Conservation (phyloP, 2,113 vertebrate species). For the Corythaixoides concolor region DNA sequence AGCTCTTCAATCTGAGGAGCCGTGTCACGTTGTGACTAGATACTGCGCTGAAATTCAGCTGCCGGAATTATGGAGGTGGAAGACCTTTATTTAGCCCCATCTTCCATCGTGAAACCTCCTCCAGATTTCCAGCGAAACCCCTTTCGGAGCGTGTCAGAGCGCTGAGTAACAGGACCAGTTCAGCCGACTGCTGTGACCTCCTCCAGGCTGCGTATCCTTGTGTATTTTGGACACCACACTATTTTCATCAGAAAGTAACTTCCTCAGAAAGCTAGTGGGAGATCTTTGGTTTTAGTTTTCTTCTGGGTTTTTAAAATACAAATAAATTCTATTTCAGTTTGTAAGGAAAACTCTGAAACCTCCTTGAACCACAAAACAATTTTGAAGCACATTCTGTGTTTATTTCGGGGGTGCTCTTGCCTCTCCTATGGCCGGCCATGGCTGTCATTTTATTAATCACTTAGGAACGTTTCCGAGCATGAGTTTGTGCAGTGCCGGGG, state of each 20-base stretch:
- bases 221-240: constrained; percentile 3
- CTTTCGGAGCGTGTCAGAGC: neutral
- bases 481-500: neutral
- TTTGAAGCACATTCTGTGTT: neutral
- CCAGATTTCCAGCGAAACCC: constrained; percentile 17
- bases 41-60: constrained; percentile 46
- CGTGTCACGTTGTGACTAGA: constrained; percentile 50
- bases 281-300: neutral
- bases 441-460: neutral
- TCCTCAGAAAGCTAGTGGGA: constrained; percentile 12
- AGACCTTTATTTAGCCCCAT: constrained; percentile 64
- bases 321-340: neutral
- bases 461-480: neutral
- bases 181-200: neutral
- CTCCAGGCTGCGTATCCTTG: neutral
- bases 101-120: constrained; percentile 59
- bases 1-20: neutral
- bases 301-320: neutral
- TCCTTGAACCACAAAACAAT: neutral
- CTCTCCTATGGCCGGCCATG: neutral
- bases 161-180: constrained; percentile 46
- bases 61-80: constrained; percentile 46
- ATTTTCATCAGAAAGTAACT: neutral
- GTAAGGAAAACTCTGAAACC: neutral
- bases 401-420: fast-evolving